Conservation (phyloP, 2,797 vertebrate genomes). For the Leontocebus nigricollis region DNA sequence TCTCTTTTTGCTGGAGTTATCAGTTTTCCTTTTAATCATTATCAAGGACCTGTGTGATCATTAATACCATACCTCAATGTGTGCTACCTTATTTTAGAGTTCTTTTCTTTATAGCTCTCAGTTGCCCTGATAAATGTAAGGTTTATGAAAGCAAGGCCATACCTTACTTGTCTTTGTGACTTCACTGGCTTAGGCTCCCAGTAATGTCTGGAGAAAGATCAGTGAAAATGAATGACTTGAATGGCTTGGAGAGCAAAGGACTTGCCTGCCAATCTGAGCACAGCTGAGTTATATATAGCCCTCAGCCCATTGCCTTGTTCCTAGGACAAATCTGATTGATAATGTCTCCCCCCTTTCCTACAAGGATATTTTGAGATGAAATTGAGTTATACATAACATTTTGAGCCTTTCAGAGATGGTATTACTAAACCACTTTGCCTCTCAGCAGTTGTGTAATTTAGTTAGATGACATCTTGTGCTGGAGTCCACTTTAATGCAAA, state of each 20-base stretch:
- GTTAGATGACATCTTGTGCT: conserved; percentile 53
- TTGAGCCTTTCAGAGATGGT: conserved; percentile 43
- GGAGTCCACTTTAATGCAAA: conserved; percentile 49
- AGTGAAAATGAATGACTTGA: not conserved
- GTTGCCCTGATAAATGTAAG: not conserved
- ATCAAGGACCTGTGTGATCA: not conserved
- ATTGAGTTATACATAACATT: conserved; percentile 41
- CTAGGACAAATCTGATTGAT: conserved; percentile 19
- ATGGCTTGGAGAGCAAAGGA: not conserved
- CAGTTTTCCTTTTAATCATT: conserved; percentile 1
- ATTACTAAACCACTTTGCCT: conserved; percentile 40
- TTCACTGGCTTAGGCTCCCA: not conserved
- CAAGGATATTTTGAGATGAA: conserved; percentile 48
- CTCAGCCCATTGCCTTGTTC: not conserved
- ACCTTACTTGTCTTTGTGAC: not conserved
- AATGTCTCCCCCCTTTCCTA: conserved; percentile 4
- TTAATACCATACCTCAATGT: not conserved
- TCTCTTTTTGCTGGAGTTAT: not conserved
- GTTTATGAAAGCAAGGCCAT: not conserved
- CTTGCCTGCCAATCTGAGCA: not conserved
- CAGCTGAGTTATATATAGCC: not conserved
- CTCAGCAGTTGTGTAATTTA: conserved; percentile 26
- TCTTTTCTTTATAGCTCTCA: conserved; percentile 10
- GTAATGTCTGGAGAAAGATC: not conserved
- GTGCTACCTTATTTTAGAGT: not conserved